Conservation (phyloP, 2,888 invertebrate genomes). For the Cecidostiba fungosa region DNA sequence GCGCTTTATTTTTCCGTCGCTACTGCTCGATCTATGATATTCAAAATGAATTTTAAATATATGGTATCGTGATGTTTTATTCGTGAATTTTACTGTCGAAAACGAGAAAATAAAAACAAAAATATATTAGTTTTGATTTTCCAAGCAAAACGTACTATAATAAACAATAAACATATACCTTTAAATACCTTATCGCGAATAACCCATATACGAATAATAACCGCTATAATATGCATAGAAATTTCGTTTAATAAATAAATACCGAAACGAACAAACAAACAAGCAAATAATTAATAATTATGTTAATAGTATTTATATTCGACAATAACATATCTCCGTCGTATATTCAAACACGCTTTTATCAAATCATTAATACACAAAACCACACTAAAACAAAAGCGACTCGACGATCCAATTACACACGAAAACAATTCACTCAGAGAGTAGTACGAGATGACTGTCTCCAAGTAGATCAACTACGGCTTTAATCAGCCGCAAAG, state of each 20-base stretch:
- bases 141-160: neutral
- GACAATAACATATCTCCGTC: neutral
- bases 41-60: neutral
- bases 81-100: neutral
- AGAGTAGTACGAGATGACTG: neutral
- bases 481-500: slow-evolving; percentile 2
- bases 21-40: neutral
- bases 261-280: neutral
- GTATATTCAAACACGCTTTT: too few species aligned
- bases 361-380: neutral
- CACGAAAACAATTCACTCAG: neutral
- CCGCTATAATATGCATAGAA: neutral
- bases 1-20: neutral
- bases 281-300: neutral
- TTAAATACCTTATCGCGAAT: neutral
- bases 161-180: neutral
- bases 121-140: neutral
- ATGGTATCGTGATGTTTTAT: neutral
- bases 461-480: neutral
- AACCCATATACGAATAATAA: neutral
- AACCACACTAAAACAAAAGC: too few species aligned
- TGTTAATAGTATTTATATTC: slow-evolving; percentile 1
- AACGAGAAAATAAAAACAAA: neutral
- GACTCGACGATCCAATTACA: neutral
- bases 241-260: neutral